A percentile compares a stretch with the other conserved stretches of the same genome.
phyloP scores from a whole-genome alignment of 2,797 vertebrate species.

The Neopelma chrysocephalum region DNA sequence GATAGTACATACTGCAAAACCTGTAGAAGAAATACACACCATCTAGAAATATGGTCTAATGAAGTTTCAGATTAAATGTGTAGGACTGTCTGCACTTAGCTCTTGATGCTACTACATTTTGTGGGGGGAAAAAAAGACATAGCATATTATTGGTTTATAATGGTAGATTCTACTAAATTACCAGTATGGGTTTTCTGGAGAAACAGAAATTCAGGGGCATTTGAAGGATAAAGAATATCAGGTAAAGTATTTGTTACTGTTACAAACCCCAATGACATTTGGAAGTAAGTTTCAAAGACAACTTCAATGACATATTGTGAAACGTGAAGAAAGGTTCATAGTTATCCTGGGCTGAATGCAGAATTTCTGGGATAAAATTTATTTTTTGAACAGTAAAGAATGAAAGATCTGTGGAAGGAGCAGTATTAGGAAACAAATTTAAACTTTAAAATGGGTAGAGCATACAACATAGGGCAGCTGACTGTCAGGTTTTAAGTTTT shows the following conservation, averaged over 20 bases:
- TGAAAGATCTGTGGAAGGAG: neutral
- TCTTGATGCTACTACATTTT: neutral
- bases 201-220: neutral
- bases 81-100: neutral
- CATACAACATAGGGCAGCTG: fast-evolving
- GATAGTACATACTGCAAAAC: neutral
- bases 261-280: neutral
- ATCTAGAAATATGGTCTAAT: neutral
- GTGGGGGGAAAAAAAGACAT: fast-evolving
- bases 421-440: neutral
- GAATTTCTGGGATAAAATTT: neutral
- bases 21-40: neutral
- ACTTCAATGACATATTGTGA: neutral
- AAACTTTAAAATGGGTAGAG: neutral
- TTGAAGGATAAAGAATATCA: neutral
- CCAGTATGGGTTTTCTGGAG: neutral
- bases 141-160: neutral
- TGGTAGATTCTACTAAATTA: neutral
- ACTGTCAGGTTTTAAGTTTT: neutral
- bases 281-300: neutral
- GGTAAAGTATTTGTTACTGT: neutral
- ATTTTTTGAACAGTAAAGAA: neutral
- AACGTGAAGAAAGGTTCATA: neutral
- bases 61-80: neutral
- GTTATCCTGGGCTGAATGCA: neutral